Base-by-base conservation (phyloP, 1,140 invertebrate genomes). In the Aphelenchoides avenae region DNA sequence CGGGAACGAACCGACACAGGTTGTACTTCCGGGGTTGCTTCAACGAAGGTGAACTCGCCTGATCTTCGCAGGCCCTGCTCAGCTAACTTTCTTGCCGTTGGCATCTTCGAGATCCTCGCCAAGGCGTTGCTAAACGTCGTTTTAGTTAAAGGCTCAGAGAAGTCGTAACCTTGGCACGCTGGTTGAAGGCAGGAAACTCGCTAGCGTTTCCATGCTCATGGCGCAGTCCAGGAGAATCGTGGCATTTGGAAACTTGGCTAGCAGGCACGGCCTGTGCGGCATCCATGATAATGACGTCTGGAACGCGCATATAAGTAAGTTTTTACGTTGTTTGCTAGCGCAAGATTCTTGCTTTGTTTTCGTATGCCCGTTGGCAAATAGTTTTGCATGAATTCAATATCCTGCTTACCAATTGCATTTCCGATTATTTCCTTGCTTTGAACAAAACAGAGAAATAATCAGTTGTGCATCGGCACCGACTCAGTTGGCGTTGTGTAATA, bases 161-260 rank as follows among this genome's bases (percentile, higher is more conserved):
- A 29, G 27, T 30, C 36, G 7, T n/a, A 66, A 64, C 64, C 44
- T 66, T 39, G 46, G 43, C 13, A 66, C 50, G 9, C 69, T 13
- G 7, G 51, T 48, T 42, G 39, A 69, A 4, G 64, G 64, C 31
- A 66, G 22, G 53, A 71, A 69, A 15, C 37, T 34, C 30, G 46
- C 30, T 31, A 67, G 30, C 34, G 67, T 39, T 24, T 65, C 41
- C 44, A 70, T 69, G 42, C 61, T 48, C 24, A 67, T 22, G 13
- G 69, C 62, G 47, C 52, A 66, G 36, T 67, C 65, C 5, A 67
- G 55, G 24, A 67, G 42, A 44, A 67, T 31, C 24, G 52, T 47
- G 26, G 43, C 34, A 27, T 71, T 68, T 20, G 68, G 55, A 30
- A 56, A 57, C 34, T 29, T 64, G 15, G 70, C 22, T 3, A 70